A percentile compares a stretch with the other conserved stretches of the same genome.
These are phyloP conservation scores for Leptinotarsa tumamoca DNA, from an alignment of 2,888 invertebrate genomes.

Conservation along the genomic window DNA sequence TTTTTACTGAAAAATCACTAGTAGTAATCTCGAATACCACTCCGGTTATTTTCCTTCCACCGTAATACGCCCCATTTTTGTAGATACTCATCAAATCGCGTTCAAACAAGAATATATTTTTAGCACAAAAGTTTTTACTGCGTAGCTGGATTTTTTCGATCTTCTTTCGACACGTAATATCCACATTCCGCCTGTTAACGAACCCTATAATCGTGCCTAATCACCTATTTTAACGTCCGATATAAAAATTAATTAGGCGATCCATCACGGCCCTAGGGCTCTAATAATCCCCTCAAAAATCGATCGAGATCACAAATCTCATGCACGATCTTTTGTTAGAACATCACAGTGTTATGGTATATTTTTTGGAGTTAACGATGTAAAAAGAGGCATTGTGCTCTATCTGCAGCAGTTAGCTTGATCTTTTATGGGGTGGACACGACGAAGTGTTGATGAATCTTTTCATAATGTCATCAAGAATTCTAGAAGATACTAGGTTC, in stretches of 20 bases:
- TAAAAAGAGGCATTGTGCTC: conserved; percentile 16
- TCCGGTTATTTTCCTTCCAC: background rate
- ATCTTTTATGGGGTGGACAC: background rate
- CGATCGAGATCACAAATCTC: conserved; percentile 1
- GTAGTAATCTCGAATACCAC: background rate
- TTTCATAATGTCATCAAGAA: too few relatives aligned
- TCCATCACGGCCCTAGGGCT: background rate
- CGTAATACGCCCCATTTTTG: background rate
- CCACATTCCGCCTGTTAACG: conserved; percentile 4
- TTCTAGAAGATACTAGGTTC: too few relatives aligned
- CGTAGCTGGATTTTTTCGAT: background rate
- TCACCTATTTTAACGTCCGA: conserved; percentile 11
- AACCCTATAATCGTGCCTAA: conserved; percentile 15
- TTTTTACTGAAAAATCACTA: too few relatives aligned
- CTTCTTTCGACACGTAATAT: conserved; percentile 1
- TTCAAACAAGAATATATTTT: background rate
- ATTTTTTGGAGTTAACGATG: conserved; percentile 9
- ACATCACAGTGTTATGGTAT: conserved; percentile 14
- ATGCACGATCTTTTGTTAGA: conserved; percentile 12
- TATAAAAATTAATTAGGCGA: conserved; percentile 21
- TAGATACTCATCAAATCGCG: background rate
- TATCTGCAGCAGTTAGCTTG: background rate
- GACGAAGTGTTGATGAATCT: background rate
- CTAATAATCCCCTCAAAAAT: conserved; percentile 8
- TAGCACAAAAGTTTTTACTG: background rate